Base-by-base conservation (phyloP, 2,888 invertebrate genomes). In the Phania funesta region DNA sequence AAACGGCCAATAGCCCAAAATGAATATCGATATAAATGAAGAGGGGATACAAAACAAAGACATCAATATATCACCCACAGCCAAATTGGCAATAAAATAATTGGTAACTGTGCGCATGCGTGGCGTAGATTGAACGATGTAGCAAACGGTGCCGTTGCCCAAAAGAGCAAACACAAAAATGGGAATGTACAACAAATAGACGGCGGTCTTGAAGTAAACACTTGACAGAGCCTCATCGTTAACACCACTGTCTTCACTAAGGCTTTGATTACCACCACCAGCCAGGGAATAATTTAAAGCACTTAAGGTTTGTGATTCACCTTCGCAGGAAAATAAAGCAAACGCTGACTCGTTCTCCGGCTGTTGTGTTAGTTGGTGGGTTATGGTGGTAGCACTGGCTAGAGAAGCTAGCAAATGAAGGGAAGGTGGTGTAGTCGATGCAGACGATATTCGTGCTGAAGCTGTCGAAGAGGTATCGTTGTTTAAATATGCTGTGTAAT, bases 61-160 rank as follows among this genome's bases (percentile, higher is more conserved):
- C 95, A 98, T 97, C 74, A 98, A 91, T 80, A 98, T 94, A 89
- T 98, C 98, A 46, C 98, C 96, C 44, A 97, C 92, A 0, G 98
- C 97, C 84, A 98, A 92, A 90, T 96, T 96, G 88, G 96, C 95
- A 87, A 98, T 96, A 90, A 98, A 97, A 90, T 94, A 96, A 90
- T 98, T 98, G 48, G 98, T 98, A 3, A 98, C 97, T 0, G 97
- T 97, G 86, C 96, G 93, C 97, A 98, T 97, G 44, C 96, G 93
- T 0, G 96, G 95, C 13, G 95, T 95, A 3, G 94, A 94, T 84
- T 95, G 92, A 0, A 98, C 97, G 24, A 97, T 95, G 90, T 96
- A 97, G 90, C 97, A 97, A 22, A 98, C 97, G 58, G 95, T 92
- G 64, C 94, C 94, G 87, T 96, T 96, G 16, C 96, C 96, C 6